Conservation (phyloP, 92 coral and sea anemone species). For the Paragorgia papillata region DNA sequence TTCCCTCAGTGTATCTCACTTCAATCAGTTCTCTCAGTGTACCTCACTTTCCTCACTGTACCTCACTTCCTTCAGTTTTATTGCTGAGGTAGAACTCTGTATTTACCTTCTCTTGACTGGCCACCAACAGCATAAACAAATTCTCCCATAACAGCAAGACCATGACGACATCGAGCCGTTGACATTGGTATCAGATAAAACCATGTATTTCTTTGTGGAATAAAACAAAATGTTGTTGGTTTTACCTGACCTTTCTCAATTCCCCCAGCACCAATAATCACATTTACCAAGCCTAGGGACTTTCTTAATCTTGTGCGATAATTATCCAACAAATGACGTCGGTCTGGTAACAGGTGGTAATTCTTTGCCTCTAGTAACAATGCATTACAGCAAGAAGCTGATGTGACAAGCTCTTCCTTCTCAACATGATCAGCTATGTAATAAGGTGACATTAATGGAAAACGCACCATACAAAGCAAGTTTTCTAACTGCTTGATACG, state of each 20-base stretch:
- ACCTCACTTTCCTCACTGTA: too few relatives aligned
- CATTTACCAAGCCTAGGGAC: slow-evolving; percentile 92
- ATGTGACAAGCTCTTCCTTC: slow-evolving; percentile 78
- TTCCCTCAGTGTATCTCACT: too few relatives aligned
- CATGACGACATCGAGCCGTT: slow-evolving; percentile 93
- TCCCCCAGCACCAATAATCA: slow-evolving; percentile 97
- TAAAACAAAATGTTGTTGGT: slow-evolving; percentile 86
- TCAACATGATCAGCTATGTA: slow-evolving; percentile 96
- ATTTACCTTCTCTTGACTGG: slow-evolving; percentile 93
- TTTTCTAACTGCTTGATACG: slow-evolving; percentile 66
- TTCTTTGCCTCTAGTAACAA: slow-evolving; percentile 94
- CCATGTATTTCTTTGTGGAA: slow-evolving; percentile 86
- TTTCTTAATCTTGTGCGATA: slow-evolving; percentile 82
- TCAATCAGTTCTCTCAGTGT: too few relatives aligned
- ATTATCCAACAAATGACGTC: slow-evolving; percentile 91
- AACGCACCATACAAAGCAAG: slow-evolving; percentile 77
- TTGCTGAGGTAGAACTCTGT: too few relatives aligned
- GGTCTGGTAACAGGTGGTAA: slow-evolving; percentile 94
- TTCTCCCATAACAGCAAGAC: slow-evolving; percentile 92
- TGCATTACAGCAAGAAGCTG: slow-evolving; percentile 83
- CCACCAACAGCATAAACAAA: slow-evolving; percentile 99
- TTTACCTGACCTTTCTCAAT: slow-evolving; percentile 90
- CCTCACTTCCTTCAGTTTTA: too few relatives aligned
- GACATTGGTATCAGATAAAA: slow-evolving; percentile 83
- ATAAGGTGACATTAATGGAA: slow-evolving; percentile 97